Evolutionary conservation across 2,113 vertebrate genomes (phyloP), one percentile per base, ranked within the genome.

Genomic region (Rhagologus leucostigma): DNA sequence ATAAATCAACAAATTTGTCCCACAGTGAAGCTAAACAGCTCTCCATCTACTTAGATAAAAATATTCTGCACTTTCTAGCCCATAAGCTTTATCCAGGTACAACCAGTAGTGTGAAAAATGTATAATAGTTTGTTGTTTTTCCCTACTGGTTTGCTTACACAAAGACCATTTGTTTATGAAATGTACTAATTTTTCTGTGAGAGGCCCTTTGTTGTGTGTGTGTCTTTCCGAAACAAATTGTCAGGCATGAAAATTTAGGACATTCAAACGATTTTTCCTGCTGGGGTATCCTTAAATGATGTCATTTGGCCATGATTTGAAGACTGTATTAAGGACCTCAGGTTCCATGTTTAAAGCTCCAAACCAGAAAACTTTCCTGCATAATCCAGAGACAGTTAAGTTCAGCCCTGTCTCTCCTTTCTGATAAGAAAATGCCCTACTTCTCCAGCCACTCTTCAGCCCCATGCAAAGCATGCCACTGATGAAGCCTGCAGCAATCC

Each of bases 401-500:
- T 85, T 76, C 39, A 67, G 5, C 41, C 21, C 6, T 29, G 3
- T 4, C 9, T 77, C 22, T 4, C 4, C 27, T 49, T 69, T 70
- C 26, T 55, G 17, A 17, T 30, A 39, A 83, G n/a, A 30, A 63
- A 68, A 23, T 37, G 30, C 10, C n/a, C 11, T 70, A 7, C 11
- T 75, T 76, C 11, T 68, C 11, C n/a, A 70, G 20, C 22, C 3
- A 10, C 12, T 41, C 46, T 49, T 53, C 50, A 78, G 8, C 30
- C 21, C 18, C 1, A 6, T 60, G 27, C 21, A 37, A 60, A 55
- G 41, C 22, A 42, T 7, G 30, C 8, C 0, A 0, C 6, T 49
- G 32, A 26, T 52, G 13, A 62, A 47, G 32, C 10, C 29, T 37
- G 20, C 16, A 52, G 50, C 6, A 29, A 4, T 44, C 11, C 8